These are phyloP conservation scores for Pollenia griseotomentosa DNA, from an alignment of 2,888 invertebrate species.

Conservation along the genomic window DNA sequence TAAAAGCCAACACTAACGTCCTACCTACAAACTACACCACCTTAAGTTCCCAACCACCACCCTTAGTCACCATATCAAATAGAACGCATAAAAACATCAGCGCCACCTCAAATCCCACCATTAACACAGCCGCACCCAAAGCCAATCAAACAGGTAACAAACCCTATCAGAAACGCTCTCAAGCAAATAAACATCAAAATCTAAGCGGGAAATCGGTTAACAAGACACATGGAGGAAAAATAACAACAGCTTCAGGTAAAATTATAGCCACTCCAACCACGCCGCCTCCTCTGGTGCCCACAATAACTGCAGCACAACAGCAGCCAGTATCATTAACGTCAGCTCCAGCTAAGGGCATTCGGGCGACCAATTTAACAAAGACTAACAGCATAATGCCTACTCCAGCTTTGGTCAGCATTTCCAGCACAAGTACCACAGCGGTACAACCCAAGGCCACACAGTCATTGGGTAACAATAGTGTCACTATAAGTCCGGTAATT, in stretches of 20 bases:
- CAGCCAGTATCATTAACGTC: conserved; percentile 51
- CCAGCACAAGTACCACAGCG: conserved; percentile 75
- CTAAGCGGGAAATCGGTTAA: conserved; percentile 54
- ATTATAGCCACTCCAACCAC: conserved; percentile 81
- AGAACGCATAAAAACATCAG: conserved; percentile 56
- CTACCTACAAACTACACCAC: conserved; percentile 67
- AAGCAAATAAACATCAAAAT: conserved; percentile 51
- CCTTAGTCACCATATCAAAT: conserved; percentile 79
- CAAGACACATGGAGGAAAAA: conserved; percentile 76
- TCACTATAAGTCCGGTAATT: conserved; percentile 62
- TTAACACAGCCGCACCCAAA: conserved; percentile 66
- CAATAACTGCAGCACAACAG: conserved; percentile 66
- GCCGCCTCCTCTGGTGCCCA: conserved; percentile 81
- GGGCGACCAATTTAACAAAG: conserved; percentile 70
- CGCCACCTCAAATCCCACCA: conserved; percentile 1
- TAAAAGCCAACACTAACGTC: conserved; percentile 73
- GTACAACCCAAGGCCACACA: conserved; percentile 68
- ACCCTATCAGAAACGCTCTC: conserved; percentile 80
- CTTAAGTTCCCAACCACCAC: conserved; percentile 78
- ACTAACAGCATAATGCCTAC: conserved; percentile 75
- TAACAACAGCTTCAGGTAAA: conserved; percentile 74
- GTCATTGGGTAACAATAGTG: conserved; percentile 46
- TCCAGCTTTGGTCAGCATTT: conserved; percentile 81
- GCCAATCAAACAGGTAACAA: conserved; percentile 72
- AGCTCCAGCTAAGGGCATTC: conserved; percentile 55